Percentiles rank a stretch among this genome's conserved stretches.
phyloP scores from a whole-genome alignment of 2,888 invertebrate species.

The Dynastes hyllus region DNA sequence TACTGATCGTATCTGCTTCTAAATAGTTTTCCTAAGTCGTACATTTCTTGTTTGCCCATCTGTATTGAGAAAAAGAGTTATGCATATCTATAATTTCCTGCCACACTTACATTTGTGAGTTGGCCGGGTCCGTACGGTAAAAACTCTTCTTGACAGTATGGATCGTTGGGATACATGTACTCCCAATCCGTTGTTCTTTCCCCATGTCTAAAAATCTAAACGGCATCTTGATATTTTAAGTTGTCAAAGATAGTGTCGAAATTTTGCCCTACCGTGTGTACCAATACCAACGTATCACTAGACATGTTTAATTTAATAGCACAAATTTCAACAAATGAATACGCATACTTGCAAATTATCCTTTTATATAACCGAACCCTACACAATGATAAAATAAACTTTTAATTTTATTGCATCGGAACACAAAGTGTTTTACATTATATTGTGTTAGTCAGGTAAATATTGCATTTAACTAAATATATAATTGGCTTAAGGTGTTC shows the following conservation, averaged over 20 bases:
- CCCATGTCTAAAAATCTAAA: constrained; percentile 82
- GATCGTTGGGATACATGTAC: constrained; percentile 81
- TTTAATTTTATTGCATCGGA: background rate
- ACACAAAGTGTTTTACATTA: background rate
- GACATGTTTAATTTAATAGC: background rate
- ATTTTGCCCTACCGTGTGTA: background rate
- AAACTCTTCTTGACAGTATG: constrained; percentile 75
- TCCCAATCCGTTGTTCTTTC: constrained; percentile 78
- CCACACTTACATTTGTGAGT: constrained; percentile 78
- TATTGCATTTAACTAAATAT: background rate
- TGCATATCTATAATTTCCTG: background rate
- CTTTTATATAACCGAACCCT: background rate
- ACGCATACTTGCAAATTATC: background rate
- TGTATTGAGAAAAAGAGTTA: background rate
- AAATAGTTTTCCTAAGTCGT: constrained; percentile 40
- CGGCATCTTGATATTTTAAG: background rate
- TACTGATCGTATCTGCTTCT: constrained; percentile 36
- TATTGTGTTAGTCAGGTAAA: background rate
- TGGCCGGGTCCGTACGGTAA: constrained; percentile 84
- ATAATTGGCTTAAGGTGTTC: no score
- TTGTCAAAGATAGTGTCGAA: background rate
- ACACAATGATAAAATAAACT: background rate
- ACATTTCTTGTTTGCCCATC: constrained; percentile 43
- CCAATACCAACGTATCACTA: background rate
- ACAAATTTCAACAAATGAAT: background rate